These are phyloP conservation scores for Epizoanthus rinbou DNA, from an alignment of 92 coral and sea anemone species.

Conservation along the genomic window DNA sequence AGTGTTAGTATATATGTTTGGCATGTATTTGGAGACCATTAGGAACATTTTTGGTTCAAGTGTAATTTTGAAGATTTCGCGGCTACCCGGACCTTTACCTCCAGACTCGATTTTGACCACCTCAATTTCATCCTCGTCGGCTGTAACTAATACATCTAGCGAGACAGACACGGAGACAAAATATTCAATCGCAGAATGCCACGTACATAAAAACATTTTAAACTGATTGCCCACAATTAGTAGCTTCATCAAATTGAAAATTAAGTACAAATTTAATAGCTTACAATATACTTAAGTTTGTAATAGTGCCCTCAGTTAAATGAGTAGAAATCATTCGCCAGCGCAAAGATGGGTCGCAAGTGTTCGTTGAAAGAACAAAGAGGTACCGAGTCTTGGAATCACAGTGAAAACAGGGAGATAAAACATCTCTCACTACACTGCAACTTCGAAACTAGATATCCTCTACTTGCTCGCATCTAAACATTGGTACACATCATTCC, in stretches of 20 bases:
- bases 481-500: conserved; percentile 87
- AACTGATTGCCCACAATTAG: conserved; percentile 29
- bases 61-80: too few relatives aligned
- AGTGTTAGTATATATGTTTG: too few relatives aligned
- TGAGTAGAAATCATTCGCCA: conserved; percentile 66
- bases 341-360: conserved; percentile 54
- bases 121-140: conserved; percentile 88
- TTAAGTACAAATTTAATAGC: neutral
- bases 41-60: too few relatives aligned
- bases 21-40: too few relatives aligned
- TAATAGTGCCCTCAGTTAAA: conserved; percentile 59
- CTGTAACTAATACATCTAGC: conserved; percentile 66
- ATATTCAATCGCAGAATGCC: conserved; percentile 70
- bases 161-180: conserved; percentile 25
- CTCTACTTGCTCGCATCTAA: conserved; percentile 53
- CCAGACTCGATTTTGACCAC: too few relatives aligned
- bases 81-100: too few relatives aligned
- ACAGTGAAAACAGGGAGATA: conserved; percentile 52
- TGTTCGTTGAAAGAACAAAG: conserved; percentile 53
- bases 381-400: conserved; percentile 51
- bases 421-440: conserved; percentile 58
- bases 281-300: neutral
- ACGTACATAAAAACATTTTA: conserved; percentile 67
- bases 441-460: conserved; percentile 36
- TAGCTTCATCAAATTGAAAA: neutral